Evolutionary conservation across 2,113 vertebrate genomes (phyloP), one percentile per base, ranked within the genome.

Genomic region (Sula dactylatra): DNA sequence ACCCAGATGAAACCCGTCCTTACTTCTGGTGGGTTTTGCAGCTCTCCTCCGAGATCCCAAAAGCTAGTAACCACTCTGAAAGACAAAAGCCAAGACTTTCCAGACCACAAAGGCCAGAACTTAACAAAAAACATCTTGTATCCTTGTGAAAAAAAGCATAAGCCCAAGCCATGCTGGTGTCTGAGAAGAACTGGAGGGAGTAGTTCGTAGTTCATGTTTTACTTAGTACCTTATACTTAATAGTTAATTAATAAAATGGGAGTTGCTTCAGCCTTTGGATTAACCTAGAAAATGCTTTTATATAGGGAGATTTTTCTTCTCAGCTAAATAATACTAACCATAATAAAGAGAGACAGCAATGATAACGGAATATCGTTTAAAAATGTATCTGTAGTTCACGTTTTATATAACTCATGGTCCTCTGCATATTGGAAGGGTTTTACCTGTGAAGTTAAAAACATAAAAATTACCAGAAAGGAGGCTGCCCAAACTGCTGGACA

Each of bases 381-480:
- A 19, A 49, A 3, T 7, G 4, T 18, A 7, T 29, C 21, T 31
- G 2, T n/a, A 13, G 34, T 50, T 49, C 47, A 9, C 5, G 1
- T 36, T 32, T 40, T 36, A 3, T 6, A 1, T 36, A 34, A 11
- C 42, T 22, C 17, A 0, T 2, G 24, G 7, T 16, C 18, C 15
- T 44, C n/a, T n/a, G 21, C 9, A 1, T 32, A 14, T 19, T 13
- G 25, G 47, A 50, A 21, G n/a, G 13, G 18, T 7, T 64, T 45
- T n/a, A 44, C 24, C 22, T 76, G n/a, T 22, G 2, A 24, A 47
- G 47, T 21, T 31, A 16, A 34, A 16, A 5, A 9, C 16, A 34
- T 38, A 25, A 9, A 50, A 70, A 29, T 9, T 8, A 13, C 22
- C n/a, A 21, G 40, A 36, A n/a, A n/a, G 16, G 54, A 44, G 24